Conservation (phyloP, 2,113 vertebrate genomes). For the Heliornis fulica region DNA sequence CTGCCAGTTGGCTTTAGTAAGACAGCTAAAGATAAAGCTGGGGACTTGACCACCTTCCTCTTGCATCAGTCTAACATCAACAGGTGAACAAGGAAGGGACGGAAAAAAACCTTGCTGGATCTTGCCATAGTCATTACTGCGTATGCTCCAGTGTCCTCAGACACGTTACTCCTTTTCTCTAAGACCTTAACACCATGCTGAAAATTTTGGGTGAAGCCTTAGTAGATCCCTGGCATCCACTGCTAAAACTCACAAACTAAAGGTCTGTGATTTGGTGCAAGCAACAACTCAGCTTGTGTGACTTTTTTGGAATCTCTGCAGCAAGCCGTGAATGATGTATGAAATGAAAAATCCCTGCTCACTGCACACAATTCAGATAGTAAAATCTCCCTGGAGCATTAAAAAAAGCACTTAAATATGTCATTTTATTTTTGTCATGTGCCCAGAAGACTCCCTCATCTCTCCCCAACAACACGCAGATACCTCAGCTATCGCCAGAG, state of each 20-base stretch:
- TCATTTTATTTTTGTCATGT: constrained; percentile 52
- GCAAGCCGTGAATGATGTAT: constrained; percentile 60
- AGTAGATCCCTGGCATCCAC: background rate
- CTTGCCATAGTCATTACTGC: background rate
- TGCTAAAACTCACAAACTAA: background rate
- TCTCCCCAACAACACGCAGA: background rate
- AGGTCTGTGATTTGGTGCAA: constrained; percentile 11
- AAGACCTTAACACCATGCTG: background rate
- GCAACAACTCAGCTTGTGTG: background rate
- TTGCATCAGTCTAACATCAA: background rate
- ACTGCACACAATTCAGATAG: constrained; percentile 44
- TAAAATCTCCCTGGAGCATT: constrained; percentile 51
- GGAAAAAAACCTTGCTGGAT: background rate
- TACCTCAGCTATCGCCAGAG: constrained; percentile 1
- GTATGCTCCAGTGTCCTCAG: background rate
- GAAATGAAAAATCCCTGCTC: constrained; percentile 64
- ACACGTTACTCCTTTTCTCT: background rate
- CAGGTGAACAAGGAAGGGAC: background rate
- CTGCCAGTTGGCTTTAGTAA: background rate
- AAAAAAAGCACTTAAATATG: constrained; percentile 39
- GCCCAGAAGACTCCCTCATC: constrained; percentile 27
- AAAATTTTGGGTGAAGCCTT: background rate
- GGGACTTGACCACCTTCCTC: background rate
- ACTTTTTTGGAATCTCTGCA: constrained; percentile 42
- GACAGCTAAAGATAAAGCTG: background rate